Conservation (phyloP, 92 coral and sea anemone genomes). For the Muricea muricata region DNA sequence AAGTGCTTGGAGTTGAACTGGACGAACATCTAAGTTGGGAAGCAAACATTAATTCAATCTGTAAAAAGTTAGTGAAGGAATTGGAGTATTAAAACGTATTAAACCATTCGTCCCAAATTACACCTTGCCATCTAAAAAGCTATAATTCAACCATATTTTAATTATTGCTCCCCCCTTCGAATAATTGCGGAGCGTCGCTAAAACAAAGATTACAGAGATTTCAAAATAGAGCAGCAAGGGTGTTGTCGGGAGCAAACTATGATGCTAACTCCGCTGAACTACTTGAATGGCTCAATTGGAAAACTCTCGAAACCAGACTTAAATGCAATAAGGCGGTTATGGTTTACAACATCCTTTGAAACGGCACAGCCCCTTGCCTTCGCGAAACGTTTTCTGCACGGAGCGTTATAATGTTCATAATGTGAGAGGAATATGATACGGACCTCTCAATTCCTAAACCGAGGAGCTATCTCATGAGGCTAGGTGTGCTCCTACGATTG, state of each 20-base stretch:
- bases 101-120: background rate
- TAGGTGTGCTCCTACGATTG: no score
- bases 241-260: constrained; percentile 3
- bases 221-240: constrained; percentile 40
- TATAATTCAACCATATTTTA: background rate
- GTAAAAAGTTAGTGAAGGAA: background rate
- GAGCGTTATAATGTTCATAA: no score
- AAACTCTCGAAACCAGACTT: background rate
- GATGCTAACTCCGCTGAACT: constrained; percentile 27
- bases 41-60: background rate
- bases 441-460: background rate
- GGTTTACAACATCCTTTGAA: no score
- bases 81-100: background rate
- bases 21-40: background rate
- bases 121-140: background rate
- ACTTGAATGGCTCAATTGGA: constrained; percentile 17
- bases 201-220: constrained; percentile 12
- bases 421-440: background rate
- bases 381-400: no score
- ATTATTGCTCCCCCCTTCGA: background rate
- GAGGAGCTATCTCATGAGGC: background rate
- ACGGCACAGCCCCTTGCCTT: no score
- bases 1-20: background rate
- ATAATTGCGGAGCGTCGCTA: background rate
- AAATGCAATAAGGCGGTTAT: no score